Percentiles rank a stretch among this genome's conserved stretches.
phyloP scores from a whole-genome alignment of 2,797 vertebrate species.

The Danio aesculapii region DNA sequence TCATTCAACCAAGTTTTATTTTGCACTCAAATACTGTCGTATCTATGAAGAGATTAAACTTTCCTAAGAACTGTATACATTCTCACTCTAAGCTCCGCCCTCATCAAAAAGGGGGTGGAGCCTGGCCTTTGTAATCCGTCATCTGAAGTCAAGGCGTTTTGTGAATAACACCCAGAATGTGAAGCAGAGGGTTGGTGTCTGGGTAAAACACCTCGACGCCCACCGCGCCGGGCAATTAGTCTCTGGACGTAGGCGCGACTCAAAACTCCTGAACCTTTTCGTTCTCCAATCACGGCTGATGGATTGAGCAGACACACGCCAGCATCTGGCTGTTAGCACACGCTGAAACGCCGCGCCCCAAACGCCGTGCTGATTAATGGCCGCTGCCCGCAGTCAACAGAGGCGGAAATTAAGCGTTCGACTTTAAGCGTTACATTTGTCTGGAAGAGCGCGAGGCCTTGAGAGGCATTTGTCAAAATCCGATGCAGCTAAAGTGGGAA shows the following conservation, averaged over 20 bases:
- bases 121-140: constrained; percentile 11
- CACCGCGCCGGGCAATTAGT: constrained; percentile 78
- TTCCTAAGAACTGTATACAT: background rate
- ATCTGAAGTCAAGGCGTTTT: constrained; percentile 13
- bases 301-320: constrained; percentile 79
- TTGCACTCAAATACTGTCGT: background rate
- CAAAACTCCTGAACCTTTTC: constrained; percentile 81
- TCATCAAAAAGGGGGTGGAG: constrained; percentile 8
- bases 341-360: constrained; percentile 74
- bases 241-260: constrained; percentile 76
- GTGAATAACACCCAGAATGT: constrained; percentile 76
- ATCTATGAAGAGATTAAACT: no score
- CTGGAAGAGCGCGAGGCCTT: constrained; percentile 74
- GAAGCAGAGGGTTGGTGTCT: constrained; percentile 78
- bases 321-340: constrained; percentile 81
- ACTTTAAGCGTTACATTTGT: constrained; percentile 83
- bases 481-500: constrained; percentile 63
- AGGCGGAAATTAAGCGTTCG: constrained; percentile 83
- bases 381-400: constrained; percentile 78
- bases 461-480: constrained; percentile 81
- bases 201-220: constrained; percentile 72
- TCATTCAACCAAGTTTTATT: background rate
- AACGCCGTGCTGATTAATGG: constrained; percentile 78
- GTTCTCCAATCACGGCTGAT: constrained; percentile 82
- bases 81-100: background rate